Conservation (phyloP, 2,797 vertebrate genomes). For the Macrochelys suwanniensis region DNA sequence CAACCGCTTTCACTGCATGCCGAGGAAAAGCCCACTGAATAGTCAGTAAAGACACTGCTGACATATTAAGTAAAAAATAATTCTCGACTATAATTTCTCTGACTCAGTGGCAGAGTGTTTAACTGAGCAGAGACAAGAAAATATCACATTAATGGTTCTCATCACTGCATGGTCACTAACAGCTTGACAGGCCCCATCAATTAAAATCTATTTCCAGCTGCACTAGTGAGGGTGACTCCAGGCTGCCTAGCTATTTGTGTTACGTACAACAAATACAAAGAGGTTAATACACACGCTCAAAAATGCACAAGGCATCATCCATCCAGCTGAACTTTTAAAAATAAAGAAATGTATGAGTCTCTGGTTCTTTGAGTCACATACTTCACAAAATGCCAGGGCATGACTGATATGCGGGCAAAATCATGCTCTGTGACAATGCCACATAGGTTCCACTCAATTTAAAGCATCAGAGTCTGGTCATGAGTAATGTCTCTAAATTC, state of each 20-base stretch:
- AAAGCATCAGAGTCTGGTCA: conserved; percentile 1
- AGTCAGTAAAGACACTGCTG: background rate
- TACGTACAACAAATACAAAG: conserved; percentile 54
- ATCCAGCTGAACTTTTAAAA: conserved; percentile 20
- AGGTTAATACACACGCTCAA: conserved; percentile 14
- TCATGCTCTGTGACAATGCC: background rate
- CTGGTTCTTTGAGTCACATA: background rate
- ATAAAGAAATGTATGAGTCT: background rate
- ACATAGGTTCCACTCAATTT: conserved; percentile 53
- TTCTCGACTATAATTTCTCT: background rate
- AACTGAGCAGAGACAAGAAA: conserved; percentile 61
- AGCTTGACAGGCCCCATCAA: conserved; percentile 64
- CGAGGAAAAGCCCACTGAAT: background rate
- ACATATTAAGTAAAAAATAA: background rate
- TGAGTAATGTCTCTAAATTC: conserved; percentile 25
- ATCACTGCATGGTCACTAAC: conserved; percentile 27
- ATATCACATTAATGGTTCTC: conserved; percentile 62
- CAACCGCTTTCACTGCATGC: background rate
- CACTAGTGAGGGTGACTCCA: conserved; percentile 36
- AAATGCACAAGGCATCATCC: conserved; percentile 27
- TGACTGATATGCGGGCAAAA: conserved; percentile 9
- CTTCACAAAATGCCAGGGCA: background rate
- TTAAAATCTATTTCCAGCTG: conserved; percentile 72
- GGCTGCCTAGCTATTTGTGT: conserved; percentile 59
- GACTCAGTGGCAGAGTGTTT: conserved; percentile 43